phyloP scores from a whole-genome alignment of 2,797 vertebrate genomes.

The Toxotes lorentzi region DNA sequence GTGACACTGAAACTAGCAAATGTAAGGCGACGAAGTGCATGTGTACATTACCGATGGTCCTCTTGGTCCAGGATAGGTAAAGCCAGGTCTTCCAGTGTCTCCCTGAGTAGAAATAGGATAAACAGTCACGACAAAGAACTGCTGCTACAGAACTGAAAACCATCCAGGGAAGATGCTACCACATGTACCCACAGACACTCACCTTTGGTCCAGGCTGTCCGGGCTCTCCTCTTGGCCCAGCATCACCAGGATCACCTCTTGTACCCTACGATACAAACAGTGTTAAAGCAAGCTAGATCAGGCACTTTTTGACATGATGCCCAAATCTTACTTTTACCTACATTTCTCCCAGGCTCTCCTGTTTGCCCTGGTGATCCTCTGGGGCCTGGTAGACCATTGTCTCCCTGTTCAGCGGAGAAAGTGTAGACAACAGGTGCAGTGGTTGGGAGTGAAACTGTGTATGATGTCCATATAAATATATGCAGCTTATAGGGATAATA shows the following conservation, averaged over 20 bases:
- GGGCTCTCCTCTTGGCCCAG: conserved; percentile 91
- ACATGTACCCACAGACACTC: conserved; percentile 19
- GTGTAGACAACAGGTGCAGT: conserved; percentile 4
- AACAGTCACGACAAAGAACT: conserved; percentile 26
- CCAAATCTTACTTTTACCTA: conserved; percentile 75
- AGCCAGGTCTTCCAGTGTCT: conserved; percentile 91
- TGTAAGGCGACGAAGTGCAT: background rate
- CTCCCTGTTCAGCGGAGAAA: conserved; percentile 86
- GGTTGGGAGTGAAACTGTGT: background rate
- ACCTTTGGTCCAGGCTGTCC: conserved; percentile 91
- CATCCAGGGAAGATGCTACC: background rate
- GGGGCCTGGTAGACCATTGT: conserved; percentile 92
- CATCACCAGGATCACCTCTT: conserved; percentile 91
- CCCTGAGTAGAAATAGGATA: conserved; percentile 84
- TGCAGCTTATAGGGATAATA: background rate
- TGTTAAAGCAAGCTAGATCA: conserved; percentile 3
- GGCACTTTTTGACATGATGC: background rate
- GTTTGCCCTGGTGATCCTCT: conserved; percentile 87
- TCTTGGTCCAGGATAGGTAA: conserved; percentile 93
- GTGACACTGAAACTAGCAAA: background rate
- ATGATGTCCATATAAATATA: background rate
- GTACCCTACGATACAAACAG: conserved; percentile 86
- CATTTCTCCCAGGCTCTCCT: conserved; percentile 90
- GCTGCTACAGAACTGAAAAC: background rate
- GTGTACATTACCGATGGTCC: conserved; percentile 85